Evolutionary conservation across 2,113 vertebrate genomes (phyloP).

Genomic region (Melospiza georgiana): DNA sequence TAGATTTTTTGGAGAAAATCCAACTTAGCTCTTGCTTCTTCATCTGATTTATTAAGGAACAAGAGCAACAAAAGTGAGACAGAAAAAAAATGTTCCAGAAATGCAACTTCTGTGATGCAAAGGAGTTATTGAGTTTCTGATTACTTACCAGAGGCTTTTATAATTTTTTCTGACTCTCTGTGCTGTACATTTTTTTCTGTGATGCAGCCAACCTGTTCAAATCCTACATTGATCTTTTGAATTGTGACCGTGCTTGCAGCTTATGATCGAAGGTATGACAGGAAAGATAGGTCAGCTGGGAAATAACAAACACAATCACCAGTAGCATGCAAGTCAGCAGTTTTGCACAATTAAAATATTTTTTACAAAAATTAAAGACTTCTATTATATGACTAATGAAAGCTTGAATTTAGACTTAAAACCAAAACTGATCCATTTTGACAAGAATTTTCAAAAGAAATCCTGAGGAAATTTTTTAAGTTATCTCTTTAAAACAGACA

Average conservation of each 20-base stretch:
- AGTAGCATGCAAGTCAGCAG: background rate
- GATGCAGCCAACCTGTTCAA: background rate
- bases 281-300: background rate
- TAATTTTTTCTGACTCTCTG: background rate
- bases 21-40: background rate
- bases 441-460: background rate
- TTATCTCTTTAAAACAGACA: background rate
- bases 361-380: background rate
- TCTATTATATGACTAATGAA: background rate
- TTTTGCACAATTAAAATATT: background rate
- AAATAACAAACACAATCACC: background rate
- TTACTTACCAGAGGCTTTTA: background rate
- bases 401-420: background rate
- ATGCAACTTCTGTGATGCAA: background rate
- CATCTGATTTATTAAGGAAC: background rate
- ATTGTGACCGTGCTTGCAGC: background rate
- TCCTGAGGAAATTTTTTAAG: background rate
- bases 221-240: background rate
- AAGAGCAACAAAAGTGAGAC: background rate
- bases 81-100: background rate
- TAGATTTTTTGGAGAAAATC: background rate
- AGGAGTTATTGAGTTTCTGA: background rate
- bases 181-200: background rate
- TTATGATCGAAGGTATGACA: background rate
- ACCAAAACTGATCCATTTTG: background rate